Evolutionary conservation across 2,797 vertebrate genomes (phyloP).

Genomic region (Sebastes diploproa): DNA sequence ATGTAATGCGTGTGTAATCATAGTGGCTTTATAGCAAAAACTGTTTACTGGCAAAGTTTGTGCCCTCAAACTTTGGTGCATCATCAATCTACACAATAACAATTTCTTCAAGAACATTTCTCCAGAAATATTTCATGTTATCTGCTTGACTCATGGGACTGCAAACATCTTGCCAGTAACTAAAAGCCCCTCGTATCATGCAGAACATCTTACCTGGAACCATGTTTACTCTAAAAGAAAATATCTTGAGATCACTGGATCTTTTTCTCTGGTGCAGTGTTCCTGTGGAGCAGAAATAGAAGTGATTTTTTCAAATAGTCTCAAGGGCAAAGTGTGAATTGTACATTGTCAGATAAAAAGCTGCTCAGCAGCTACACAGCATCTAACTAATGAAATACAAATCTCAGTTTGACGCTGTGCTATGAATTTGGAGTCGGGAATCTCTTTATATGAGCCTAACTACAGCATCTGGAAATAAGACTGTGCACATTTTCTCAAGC

Average conservation of each 20-base stretch:
- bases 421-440: constrained; percentile 16
- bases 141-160: constrained; percentile 17
- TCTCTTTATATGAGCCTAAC: constrained; percentile 11
- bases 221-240: constrained; percentile 34
- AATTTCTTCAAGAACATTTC: neutral
- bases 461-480: constrained; percentile 1
- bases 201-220: constrained; percentile 26
- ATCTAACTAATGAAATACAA: constrained; percentile 55
- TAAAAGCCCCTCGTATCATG: neutral
- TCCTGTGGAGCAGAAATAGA: constrained; percentile 17
- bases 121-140: neutral
- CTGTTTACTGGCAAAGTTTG: neutral
- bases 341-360: constrained; percentile 43
- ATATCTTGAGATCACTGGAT: constrained; percentile 33
- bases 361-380: constrained; percentile 20
- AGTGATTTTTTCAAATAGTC: constrained; percentile 44
- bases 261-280: constrained; percentile 11
- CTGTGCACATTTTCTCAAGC: constrained; percentile 4
- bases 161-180: neutral
- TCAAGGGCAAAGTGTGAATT: constrained; percentile 45
- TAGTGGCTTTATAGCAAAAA: neutral
- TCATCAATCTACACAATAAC: neutral
- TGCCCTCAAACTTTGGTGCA: neutral
- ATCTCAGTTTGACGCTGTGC: constrained; percentile 30
- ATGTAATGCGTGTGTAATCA: neutral